Evolutionary conservation across 1,140 invertebrate genomes (phyloP).

Genomic region (Drosophila kanapiae): DNA sequence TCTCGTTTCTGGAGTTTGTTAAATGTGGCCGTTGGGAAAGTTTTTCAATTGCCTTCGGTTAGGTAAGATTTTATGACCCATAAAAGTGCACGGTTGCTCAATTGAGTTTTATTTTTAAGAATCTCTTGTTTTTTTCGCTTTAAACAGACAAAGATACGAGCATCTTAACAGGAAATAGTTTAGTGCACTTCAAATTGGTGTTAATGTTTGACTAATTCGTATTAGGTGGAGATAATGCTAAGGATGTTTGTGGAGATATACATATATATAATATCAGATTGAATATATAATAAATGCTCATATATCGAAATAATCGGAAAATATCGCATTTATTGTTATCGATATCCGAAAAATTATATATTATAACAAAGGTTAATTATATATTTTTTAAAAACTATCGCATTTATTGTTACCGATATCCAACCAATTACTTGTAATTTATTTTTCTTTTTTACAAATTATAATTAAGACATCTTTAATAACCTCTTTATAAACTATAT

Average conservation of each 20-base stretch:
- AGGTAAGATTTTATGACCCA: conserved; percentile 43
- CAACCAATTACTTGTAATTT: too few relatives aligned
- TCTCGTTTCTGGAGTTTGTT: conserved; percentile 27
- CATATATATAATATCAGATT: too few relatives aligned
- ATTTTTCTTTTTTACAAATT: too few relatives aligned
- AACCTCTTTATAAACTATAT: too few relatives aligned
- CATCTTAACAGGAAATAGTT: background rate
- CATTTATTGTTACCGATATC: too few relatives aligned
- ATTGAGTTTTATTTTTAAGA: conserved; percentile 2
- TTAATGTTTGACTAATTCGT: background rate
- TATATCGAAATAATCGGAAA: too few relatives aligned
- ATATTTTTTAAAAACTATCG: too few relatives aligned
- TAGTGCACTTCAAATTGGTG: background rate
- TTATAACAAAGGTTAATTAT: too few relatives aligned
- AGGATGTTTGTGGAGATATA: background rate
- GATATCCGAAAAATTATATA: too few relatives aligned
- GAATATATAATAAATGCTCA: too few relatives aligned
- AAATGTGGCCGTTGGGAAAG: conserved; percentile 54
- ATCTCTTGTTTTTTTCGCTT: background rate
- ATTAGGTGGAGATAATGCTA: background rate
- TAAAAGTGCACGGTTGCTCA: conserved; percentile 22
- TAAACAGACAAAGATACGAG: background rate
- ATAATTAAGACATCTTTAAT: too few relatives aligned
- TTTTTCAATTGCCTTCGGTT: conserved; percentile 46
- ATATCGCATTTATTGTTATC: too few relatives aligned